phyloP scores from a whole-genome alignment of 2,888 invertebrate genomes.

The Macrosoma leucophasiata region DNA sequence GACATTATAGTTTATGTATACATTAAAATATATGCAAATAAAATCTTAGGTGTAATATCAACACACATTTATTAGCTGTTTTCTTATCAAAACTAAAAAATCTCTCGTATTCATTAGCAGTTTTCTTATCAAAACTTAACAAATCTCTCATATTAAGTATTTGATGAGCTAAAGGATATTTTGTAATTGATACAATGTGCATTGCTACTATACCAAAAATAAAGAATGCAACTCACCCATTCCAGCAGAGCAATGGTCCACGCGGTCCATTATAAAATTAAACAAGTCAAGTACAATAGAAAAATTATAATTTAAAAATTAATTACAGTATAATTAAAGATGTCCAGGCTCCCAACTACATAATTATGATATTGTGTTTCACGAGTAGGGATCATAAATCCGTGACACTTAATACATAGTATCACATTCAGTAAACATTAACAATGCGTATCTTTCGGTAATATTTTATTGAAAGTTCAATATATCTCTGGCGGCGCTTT shows the following conservation, averaged over 20 bases:
- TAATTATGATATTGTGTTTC: slow-evolving; percentile 38
- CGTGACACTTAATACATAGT: slow-evolving; percentile 33
- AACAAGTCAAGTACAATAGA: slow-evolving; percentile 53
- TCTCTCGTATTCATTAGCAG: too few species aligned
- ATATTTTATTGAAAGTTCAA: slow-evolving; percentile 41
- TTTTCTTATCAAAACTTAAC: too few species aligned
- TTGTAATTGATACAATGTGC: too few species aligned
- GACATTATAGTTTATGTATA: too few species aligned
- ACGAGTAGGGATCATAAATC: slow-evolving; percentile 31
- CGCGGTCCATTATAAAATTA: slow-evolving; percentile 32
- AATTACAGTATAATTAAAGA: slow-evolving; percentile 69
- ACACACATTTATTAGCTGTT: too few species aligned
- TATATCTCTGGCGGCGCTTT: slow-evolving; percentile 28
- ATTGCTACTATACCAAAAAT: too few species aligned
- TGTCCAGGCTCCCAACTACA: slow-evolving; percentile 43
- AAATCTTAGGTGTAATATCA: too few species aligned
- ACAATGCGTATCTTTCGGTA: slow-evolving; percentile 51
- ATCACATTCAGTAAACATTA: slow-evolving; percentile 42
- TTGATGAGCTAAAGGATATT: too few species aligned
- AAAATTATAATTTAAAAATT: slow-evolving; percentile 76
- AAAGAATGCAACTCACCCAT: slow-evolving; percentile 34
- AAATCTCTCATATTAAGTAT: too few species aligned
- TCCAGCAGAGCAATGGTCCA: too few species aligned
- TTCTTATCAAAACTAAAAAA: too few species aligned
- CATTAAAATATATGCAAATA: too few species aligned